Base-by-base conservation (phyloP, 2,888 invertebrate species). In the Lacanobia wlatinum region DNA sequence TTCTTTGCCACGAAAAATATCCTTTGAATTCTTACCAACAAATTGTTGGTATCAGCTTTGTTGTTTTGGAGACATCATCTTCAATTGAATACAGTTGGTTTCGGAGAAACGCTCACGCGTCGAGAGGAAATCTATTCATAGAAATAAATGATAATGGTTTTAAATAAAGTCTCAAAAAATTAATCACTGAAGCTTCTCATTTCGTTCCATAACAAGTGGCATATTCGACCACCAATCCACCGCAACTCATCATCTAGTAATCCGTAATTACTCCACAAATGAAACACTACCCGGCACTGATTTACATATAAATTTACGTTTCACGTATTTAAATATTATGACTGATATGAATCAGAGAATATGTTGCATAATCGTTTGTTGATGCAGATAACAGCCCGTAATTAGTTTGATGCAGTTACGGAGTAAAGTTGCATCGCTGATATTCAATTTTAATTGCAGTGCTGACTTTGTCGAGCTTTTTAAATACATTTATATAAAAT, bases 311-410 rank as follows among this genome's bases (percentile, higher is more conserved):
- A 80, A 82, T 68, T 65, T 55, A 60, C 52, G 59, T 70, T 62
- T 50, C 53, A 59, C 34, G 18, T 59, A 82, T 76, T 79, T 74
- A 72, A 79, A 72, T 79, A 75, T 75, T 69, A 82, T 65, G 61
- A 64, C 63, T 70, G 71, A 83, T 79, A 73, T 76, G 56, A 76
- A 83, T 81, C 84, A 66, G 72, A 66, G 58, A 70, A 82, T 72
- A 64, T 68, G 62, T 70, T 63, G 60, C 62, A 53, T 61, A 72
- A 74, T 74, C 70, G 55, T 74, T 76, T 76, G 70, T 79, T 83
- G 73, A 76, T 71, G 66, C 76, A 71, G 76, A 82, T 84, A 84
- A 76, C 76, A 50, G 56, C 10, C 9, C 60, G 38, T 82, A 84
- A 84, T 84, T 76, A 82, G 82, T 72, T 64, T 59, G 55, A 61